Base-by-base conservation (phyloP, 2,888 invertebrate species). In the Kryphioiulus occultus region DNA sequence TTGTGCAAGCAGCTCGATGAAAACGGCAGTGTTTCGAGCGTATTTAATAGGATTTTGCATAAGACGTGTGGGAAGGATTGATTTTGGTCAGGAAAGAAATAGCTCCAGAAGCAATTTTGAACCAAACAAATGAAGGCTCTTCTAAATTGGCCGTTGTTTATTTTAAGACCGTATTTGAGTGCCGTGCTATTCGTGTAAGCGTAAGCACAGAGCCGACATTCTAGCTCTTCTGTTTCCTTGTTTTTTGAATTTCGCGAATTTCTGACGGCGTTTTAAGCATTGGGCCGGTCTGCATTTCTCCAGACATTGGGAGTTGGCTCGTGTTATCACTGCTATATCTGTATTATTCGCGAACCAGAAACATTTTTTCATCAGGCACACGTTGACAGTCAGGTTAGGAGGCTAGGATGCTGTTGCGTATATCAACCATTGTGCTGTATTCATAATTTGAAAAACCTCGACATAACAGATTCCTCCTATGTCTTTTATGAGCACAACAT, bases 161-260 rank as follows among this genome's bases (percentile, higher is more conserved):
- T 78, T 78, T 78, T 78, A 78, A 78, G 78, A 78, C 30, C 30
- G 30, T 78, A 78, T 78, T 78, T 78, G 30, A 78, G 78, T 12
- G 30, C 30, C 26, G 78, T 78, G 26, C 78, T 78, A 78, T 78
- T 78, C 78, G 68, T 26, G 68, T 68, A n/a, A 5, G 26, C 68
- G 68, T 68, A 68, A 78, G 78, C 78, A 30, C 78, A 30, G 15
- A 78, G 78, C 78, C 26, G 30, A 78, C 78, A 78, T 30, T 78
- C 30, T 30, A 78, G 78, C 15, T 78, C 78, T 78, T 78, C 30
- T 78, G 78, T 78, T 78, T 78, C 78, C 78, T 78, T 78, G 78
- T 30, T 78, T 78, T 78, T 78, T 78, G 78, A 78, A 78, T 78
- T 78, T 30, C 30, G 15, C 30, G 78, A 78, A 78, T 78, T 78